Percentiles rank a stretch among this genome's conserved stretches.
Evolutionary conservation across 2,113 vertebrate genomes (phyloP).

Genomic region (Odocoileus hemionus): DNA sequence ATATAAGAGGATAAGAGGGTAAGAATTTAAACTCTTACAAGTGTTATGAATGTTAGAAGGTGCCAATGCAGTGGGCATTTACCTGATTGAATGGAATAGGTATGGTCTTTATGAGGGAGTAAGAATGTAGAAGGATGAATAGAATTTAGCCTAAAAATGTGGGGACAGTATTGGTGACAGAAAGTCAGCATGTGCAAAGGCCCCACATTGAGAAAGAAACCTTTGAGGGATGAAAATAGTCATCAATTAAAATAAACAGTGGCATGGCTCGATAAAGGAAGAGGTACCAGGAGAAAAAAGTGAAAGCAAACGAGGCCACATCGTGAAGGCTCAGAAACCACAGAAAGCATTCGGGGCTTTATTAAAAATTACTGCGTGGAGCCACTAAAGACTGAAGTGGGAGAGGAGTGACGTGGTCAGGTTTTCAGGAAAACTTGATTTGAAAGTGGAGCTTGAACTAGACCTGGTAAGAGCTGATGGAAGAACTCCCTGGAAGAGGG

Average conservation of each 20-base stretch:
- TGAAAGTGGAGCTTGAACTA: not conserved
- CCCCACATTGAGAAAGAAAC: not conserved
- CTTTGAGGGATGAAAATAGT: not conserved
- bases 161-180: not conserved
- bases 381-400: not conserved
- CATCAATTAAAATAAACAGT: not conserved
- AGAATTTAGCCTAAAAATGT: not conserved
- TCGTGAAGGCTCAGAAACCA: not conserved
- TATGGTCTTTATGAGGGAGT: not conserved
- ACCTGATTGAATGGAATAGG: not conserved
- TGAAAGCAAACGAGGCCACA: not conserved
- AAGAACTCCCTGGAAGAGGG: not conserved
- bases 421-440: not conserved
- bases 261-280: not conserved
- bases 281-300: not conserved
- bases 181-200: not conserved
- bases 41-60: rapidly evolving
- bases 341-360: not conserved
- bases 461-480: not conserved
- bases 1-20: not conserved
- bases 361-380: not conserved
- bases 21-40: not conserved
- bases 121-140: not conserved
- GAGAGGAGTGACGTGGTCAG: not conserved
- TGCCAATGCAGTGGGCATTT: no score